Evolutionary conservation across 2,797 vertebrate species (phyloP), one percentile per base, ranked within the genome.

Genomic region (Enteromius treurensis): DNA sequence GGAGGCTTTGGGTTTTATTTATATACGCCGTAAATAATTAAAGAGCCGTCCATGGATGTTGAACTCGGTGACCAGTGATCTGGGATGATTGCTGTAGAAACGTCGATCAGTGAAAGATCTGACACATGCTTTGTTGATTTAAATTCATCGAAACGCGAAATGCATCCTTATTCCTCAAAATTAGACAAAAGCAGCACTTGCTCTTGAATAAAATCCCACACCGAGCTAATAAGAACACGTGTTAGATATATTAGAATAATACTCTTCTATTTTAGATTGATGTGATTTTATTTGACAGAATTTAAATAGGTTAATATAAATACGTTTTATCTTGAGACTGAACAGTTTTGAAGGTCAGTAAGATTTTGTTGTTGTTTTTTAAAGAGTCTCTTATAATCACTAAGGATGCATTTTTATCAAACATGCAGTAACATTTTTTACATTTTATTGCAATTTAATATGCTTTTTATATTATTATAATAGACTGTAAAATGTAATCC

Each of bases 11-110:
- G 74, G 80, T 68, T 79, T 81, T 83, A 85, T 82, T 79, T 87
- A 83, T 79, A 79, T 42, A n/a, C 69, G 14, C 13, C 14, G 34
- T 86, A 42, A 89, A 86, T 89, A 80, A 85, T 87, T 86, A 19
- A 87, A 79, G 69, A 79, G 74, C 58, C 13, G 23, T 45, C 29
- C 19, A 0, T 68, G 62, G 64, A 42, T 82, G 73, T 68, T 76
- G 65, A 79, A 84, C 84, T 62, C 75, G 19, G 45, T 80, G 80
- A 75, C 69, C 82, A 73, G 69, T 65, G 45, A 34, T 34, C 32
- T 75, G 60, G 23, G 67, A 15, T 51, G 75, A 82, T 51, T 42
- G 70, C 23, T 76, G 53, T 7, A 6, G 26, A 65, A 23, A n/a
- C 21, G 11, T 13, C 4, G 29, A 55, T 76, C 55, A 65, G 45